phyloP scores from a whole-genome alignment of 2,797 vertebrate species.

The Sciaenops ocellatus region DNA sequence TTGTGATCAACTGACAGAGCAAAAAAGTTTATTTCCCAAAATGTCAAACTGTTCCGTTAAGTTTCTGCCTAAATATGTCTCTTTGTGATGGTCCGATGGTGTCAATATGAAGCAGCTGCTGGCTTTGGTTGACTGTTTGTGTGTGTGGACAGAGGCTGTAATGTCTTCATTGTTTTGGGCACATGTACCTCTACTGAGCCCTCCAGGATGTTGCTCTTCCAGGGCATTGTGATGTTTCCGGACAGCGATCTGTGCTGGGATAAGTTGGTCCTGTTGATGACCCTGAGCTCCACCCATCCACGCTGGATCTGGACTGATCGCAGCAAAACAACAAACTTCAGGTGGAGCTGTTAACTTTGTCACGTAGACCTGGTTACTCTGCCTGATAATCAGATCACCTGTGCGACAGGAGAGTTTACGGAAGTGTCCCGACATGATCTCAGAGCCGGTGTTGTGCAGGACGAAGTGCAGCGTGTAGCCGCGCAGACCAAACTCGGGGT shows the following conservation, averaged over 20 bases:
- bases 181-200: slow-evolving; percentile 86
- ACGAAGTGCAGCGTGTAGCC: slow-evolving; percentile 89
- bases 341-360: too few relatives aligned
- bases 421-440: slow-evolving; percentile 88
- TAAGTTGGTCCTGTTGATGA: slow-evolving; percentile 79
- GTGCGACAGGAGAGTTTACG: slow-evolving; percentile 82
- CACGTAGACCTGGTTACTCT: too few relatives aligned
- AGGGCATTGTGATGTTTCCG: slow-evolving; percentile 85
- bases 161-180: neutral
- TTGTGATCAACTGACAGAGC: too few relatives aligned
- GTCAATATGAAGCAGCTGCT: too few relatives aligned
- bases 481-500: slow-evolving; percentile 87
- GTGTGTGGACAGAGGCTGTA: neutral
- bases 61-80: too few relatives aligned
- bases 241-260: slow-evolving; percentile 83
- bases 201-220: slow-evolving; percentile 84
- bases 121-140: too few relatives aligned
- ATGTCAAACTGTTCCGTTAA: too few relatives aligned
- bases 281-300: slow-evolving; percentile 84
- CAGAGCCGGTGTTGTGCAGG: slow-evolving; percentile 84
- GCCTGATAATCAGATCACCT: slow-evolving; percentile 78
- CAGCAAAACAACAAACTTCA: neutral
- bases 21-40: too few relatives aligned
- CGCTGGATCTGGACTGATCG: slow-evolving; percentile 81
- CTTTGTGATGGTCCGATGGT: too few relatives aligned